Evolutionary conservation across 2,113 vertebrate species (phyloP).

Genomic region (Telmatochromis sp.): DNA sequence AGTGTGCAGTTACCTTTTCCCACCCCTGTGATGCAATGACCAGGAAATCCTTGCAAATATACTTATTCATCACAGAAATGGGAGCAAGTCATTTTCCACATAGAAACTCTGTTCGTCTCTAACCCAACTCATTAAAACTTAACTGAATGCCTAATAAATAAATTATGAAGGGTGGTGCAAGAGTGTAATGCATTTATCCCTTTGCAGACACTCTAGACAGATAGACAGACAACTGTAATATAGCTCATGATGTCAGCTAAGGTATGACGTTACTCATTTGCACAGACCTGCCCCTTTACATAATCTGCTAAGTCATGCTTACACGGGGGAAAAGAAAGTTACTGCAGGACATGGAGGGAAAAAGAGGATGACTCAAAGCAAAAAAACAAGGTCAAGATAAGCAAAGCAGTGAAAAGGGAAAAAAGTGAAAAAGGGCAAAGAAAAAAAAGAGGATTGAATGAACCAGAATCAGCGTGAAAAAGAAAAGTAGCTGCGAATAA

Average conservation of each 20-base stretch:
- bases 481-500: background rate
- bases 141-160: background rate
- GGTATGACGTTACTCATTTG: background rate
- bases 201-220: background rate
- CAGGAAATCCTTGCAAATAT: background rate
- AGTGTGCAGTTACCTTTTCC: background rate
- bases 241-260: background rate
- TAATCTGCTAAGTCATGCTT: conserved; percentile 37
- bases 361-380: too few species aligned
- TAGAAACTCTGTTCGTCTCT: background rate
- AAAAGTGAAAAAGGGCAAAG: background rate
- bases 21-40: background rate
- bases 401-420: background rate
- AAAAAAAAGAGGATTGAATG: background rate
- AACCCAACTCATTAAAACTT: background rate
- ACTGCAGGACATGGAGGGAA: background rate
- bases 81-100: background rate
- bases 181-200: background rate
- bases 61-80: background rate
- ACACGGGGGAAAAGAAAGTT: background rate
- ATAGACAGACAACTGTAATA: background rate
- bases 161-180: background rate
- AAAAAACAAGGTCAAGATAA: background rate
- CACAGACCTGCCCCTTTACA: background rate
- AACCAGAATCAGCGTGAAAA: background rate